phyloP scores from a whole-genome alignment of 2,888 invertebrate species.

The Camptogramma bilineatum region DNA sequence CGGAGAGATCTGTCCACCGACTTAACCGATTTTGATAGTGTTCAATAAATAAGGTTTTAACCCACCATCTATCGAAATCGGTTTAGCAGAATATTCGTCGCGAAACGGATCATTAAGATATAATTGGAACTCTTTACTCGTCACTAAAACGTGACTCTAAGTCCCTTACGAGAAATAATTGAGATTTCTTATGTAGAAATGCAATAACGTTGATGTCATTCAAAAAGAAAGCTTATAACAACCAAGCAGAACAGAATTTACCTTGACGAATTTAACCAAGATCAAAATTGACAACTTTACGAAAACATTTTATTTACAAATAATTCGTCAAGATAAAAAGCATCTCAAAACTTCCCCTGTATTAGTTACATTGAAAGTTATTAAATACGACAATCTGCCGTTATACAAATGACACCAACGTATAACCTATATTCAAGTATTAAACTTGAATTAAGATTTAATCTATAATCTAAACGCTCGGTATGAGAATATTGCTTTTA shows the following conservation, averaged over 20 bases:
- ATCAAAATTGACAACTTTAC: background rate
- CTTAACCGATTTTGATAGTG: constrained; percentile 32
- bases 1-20: constrained; percentile 42
- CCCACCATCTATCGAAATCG: constrained; percentile 34
- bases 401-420: constrained; percentile 30
- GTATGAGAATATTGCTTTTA: constrained; percentile 31
- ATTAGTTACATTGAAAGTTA: constrained; percentile 6
- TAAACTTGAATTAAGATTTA: constrained; percentile 24
- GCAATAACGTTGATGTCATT: constrained; percentile 33
- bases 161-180: constrained; percentile 37
- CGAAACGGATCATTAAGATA: constrained; percentile 27
- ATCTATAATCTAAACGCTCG: constrained; percentile 24
- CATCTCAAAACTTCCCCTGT: constrained; percentile 19
- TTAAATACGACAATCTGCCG: background rate
- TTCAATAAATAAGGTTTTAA: constrained; percentile 30
- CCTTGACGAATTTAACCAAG: background rate
- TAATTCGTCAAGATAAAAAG: background rate
- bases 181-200: constrained; percentile 47
- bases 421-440: constrained; percentile 25
- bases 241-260: background rate
- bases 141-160: constrained; percentile 40
- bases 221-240: constrained; percentile 1
- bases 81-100: constrained; percentile 21
- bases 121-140: constrained; percentile 8
- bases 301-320: background rate